phyloP scores from a whole-genome alignment of 2,113 vertebrate species.

The Odocoileus hemionus region DNA sequence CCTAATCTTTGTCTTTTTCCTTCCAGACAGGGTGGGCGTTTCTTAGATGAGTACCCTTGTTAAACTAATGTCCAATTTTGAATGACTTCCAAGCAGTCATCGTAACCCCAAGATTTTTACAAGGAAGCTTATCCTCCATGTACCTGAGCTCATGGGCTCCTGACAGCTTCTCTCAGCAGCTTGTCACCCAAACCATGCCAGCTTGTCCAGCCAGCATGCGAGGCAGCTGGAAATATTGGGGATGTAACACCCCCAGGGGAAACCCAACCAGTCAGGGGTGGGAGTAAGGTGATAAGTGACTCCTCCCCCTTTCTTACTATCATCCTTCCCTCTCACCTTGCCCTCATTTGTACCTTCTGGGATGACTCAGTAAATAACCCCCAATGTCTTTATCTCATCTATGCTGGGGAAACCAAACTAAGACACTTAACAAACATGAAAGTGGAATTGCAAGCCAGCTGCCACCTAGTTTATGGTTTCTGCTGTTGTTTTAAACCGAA shows the following conservation, averaged over 20 bases:
- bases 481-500: background rate
- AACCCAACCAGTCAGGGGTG: background rate
- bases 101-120: background rate
- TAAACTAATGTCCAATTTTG: background rate
- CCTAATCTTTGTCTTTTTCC: background rate
- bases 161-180: background rate
- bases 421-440: background rate
- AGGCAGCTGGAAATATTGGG: background rate
- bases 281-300: background rate
- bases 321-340: background rate
- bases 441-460: background rate
- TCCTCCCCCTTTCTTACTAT: background rate
- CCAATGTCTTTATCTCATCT: background rate
- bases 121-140: background rate
- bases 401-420: background rate
- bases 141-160: background rate
- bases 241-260: background rate
- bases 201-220: background rate
- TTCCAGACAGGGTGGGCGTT: background rate
- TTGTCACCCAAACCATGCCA: background rate
- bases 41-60: background rate
- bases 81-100: background rate
- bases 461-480: background rate
- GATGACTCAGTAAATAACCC: background rate
- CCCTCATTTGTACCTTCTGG: background rate